Percentiles rank a stretch among this genome's conserved stretches.
Evolutionary conservation across 2,797 vertebrate genomes (phyloP).

Genomic region (Pyrocephalus nanus): DNA sequence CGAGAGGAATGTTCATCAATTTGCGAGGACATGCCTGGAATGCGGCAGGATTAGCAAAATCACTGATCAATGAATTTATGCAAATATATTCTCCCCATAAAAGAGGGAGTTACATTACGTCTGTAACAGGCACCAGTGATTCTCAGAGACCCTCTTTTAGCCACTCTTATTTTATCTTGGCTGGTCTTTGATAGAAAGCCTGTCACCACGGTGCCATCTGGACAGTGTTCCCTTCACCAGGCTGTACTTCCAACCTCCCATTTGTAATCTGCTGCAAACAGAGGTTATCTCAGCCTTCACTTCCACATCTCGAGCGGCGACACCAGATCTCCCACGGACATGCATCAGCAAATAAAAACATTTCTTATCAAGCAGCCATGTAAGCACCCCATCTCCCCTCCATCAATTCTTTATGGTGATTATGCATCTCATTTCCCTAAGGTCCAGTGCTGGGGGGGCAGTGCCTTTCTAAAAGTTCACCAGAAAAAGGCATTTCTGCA

Average conservation of each 20-base stretch:
- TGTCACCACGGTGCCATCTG: constrained; percentile 67
- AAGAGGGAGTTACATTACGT: constrained; percentile 40
- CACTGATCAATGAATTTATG: constrained; percentile 52
- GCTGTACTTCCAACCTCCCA: not conserved
- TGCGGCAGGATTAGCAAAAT: constrained; percentile 41
- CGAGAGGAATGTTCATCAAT: constrained; percentile 53
- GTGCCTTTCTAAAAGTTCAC: not conserved
- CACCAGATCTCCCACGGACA: not conserved
- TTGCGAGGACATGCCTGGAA: constrained; percentile 27
- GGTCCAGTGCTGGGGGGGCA: not conserved
- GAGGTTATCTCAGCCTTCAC: constrained; percentile 46
- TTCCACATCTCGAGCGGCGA: constrained; percentile 2
- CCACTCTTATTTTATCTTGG: constrained; percentile 5
- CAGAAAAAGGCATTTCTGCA: not conserved
- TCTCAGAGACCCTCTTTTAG: constrained; percentile 34
- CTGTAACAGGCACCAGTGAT: constrained; percentile 30
- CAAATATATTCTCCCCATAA: constrained; percentile 37
- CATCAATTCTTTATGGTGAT: not conserved
- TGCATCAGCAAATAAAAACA: constrained; percentile 7
- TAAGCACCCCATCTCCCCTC: not conserved
- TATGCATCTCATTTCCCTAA: not conserved
- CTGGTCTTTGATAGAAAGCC: constrained; percentile 51
- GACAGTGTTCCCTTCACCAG: constrained; percentile 38
- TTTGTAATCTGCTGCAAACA: not conserved
- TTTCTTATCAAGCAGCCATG: not conserved